Conservation (phyloP, 1,140 invertebrate genomes). For the Apocrypta bakeri region DNA sequence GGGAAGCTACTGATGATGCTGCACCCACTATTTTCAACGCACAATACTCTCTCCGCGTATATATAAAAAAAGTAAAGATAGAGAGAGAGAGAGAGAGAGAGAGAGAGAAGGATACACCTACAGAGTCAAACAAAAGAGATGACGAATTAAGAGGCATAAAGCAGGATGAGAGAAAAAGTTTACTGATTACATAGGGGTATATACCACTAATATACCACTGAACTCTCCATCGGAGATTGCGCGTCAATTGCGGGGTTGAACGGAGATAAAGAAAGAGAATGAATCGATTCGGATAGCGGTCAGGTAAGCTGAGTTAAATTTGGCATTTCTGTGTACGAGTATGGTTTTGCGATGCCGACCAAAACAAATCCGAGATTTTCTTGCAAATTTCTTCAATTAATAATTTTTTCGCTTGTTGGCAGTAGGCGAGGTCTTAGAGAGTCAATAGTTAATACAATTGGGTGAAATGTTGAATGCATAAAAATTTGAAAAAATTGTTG, state of each 20-base stretch:
- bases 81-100: not conserved
- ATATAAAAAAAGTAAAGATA: no score
- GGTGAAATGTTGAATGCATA: no score
- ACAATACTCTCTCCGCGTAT: not conserved
- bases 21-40: not conserved
- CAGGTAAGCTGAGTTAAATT: not conserved
- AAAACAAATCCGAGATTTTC: not conserved
- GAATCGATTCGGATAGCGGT: slow-evolving; percentile 15
- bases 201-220: not conserved
- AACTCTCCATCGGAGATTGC: slow-evolving; percentile 30
- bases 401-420: not conserved
- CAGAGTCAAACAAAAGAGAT: not conserved
- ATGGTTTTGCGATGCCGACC: not conserved
- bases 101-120: not conserved
- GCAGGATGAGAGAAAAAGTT: slow-evolving; percentile 46
- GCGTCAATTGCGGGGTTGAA: slow-evolving; percentile 18
- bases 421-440: not conserved
- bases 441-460: not conserved
- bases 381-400: not conserved
- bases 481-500: no score
- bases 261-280: not conserved
- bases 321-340: not conserved
- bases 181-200: slow-evolving; percentile 29
- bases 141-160: not conserved
- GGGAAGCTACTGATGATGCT: not conserved